Evolutionary conservation across 2,888 invertebrate species (phyloP).

Genomic region (Oxyscelio sp.): DNA sequence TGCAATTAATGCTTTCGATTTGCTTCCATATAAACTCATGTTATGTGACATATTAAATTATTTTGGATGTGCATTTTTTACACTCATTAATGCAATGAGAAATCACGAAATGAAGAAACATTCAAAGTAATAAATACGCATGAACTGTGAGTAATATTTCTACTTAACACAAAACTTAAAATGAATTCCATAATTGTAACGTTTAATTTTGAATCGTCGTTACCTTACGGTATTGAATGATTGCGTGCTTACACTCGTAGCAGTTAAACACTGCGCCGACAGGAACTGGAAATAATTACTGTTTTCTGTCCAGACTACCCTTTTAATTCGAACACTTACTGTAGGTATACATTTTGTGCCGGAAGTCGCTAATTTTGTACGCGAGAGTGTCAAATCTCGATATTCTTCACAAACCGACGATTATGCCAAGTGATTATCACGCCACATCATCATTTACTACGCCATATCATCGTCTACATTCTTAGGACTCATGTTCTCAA

Average conservation of each 20-base stretch:
- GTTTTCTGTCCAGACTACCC: slow-evolving; percentile 31
- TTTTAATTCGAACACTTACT: slow-evolving; percentile 38
- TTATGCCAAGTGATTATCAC: slow-evolving; percentile 50
- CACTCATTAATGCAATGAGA: too few species aligned
- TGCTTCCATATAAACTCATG: not conserved
- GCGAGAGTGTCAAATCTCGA: slow-evolving; percentile 53
- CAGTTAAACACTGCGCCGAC: slow-evolving; percentile 19
- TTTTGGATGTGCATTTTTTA: too few species aligned
- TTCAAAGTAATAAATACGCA: too few species aligned
- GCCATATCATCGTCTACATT: slow-evolving; percentile 33
- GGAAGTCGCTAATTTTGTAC: slow-evolving; percentile 49
- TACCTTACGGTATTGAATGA: not conserved
- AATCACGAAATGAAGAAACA: too few species aligned
- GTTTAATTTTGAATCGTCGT: slow-evolving; percentile 6
- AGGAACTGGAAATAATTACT: slow-evolving; percentile 51
- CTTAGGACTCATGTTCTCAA: slow-evolving; percentile 23
- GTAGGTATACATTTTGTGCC: slow-evolving; percentile 45
- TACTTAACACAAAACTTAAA: not conserved
- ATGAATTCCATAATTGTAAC: slow-evolving; percentile 4
- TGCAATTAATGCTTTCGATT: not conserved
- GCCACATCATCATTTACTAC: too few species aligned
- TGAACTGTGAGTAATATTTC: too few species aligned
- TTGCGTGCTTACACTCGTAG: slow-evolving; percentile 34
- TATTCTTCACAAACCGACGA: slow-evolving; percentile 50
- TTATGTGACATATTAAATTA: too few species aligned